Evolutionary conservation across 2,888 invertebrate species (phyloP).

Genomic region (Agrotis exclamationis): DNA sequence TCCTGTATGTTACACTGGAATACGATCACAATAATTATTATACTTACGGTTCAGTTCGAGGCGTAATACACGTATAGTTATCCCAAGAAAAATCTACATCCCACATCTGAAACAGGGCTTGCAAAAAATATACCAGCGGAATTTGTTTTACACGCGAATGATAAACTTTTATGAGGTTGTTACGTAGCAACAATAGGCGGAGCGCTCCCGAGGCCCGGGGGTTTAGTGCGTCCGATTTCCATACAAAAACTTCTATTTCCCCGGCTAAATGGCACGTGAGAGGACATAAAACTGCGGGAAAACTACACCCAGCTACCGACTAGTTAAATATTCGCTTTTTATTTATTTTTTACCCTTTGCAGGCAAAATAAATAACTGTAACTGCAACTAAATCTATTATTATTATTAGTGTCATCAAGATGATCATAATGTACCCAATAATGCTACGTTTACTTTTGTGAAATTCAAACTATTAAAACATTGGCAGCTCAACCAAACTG

Average conservation of each 20-base stretch:
- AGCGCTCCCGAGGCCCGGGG: constrained; percentile 80
- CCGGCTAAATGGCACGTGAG: constrained; percentile 90
- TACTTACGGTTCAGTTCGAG: background rate
- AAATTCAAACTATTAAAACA: constrained; percentile 40
- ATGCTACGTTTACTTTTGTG: constrained; percentile 12
- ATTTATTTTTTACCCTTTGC: constrained; percentile 77
- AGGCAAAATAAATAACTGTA: constrained; percentile 61
- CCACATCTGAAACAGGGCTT: constrained; percentile 33
- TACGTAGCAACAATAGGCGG: constrained; percentile 87
- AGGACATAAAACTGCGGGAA: constrained; percentile 89
- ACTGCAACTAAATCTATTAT: constrained; percentile 39
- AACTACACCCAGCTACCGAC: constrained; percentile 81
- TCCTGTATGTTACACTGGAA: too few relatives aligned
- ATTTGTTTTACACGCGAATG: constrained; percentile 81
- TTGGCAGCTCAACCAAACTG: constrained; percentile 31
- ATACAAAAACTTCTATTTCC: constrained; percentile 91
- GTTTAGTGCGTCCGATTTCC: constrained; percentile 90
- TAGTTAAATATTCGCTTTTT: constrained; percentile 71
- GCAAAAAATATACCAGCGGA: constrained; percentile 71
- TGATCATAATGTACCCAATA: background rate
- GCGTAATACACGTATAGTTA: constrained; percentile 22
- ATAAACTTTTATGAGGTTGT: constrained; percentile 88
- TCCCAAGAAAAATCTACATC: constrained; percentile 21
- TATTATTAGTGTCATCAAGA: background rate
- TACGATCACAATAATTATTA: background rate